Base-by-base conservation (phyloP, 2,888 invertebrate genomes). In the Sesamia inferens region DNA sequence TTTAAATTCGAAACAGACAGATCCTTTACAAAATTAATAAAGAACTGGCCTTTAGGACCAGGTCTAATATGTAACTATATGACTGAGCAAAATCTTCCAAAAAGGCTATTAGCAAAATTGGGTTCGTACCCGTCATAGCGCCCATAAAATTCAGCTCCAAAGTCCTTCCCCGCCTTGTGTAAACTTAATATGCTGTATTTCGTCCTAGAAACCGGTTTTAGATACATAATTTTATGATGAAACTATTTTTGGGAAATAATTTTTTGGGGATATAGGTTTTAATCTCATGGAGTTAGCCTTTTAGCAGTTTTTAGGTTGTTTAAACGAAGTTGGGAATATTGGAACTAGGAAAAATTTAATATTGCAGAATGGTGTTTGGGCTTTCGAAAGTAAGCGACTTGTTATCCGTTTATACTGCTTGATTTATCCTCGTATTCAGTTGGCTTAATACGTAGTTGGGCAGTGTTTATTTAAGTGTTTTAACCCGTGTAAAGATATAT, bases 101-200 rank as follows among this genome's bases (percentile, higher is more conserved):
- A 76, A 75, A 76, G 48, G 71, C 76, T 87, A 87, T 89, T 90
- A 88, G 71, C 83, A 74, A 88, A 88, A 88, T 90, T 87, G 85
- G 84, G 82, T 82, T 75, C 74, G 62, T 16, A 69, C 71, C 79
- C 85, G 76, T 71, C 66, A 75, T 65, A 74, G 67, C 58, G 55
- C 55, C 77, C 71, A 84, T 84, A 84, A 84, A 83, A 82, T 76
- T 69, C 71, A 39, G 59, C 59, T 54, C 63, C 16, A 59, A 61
- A 63, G 19, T 71, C 75, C 63, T 81, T 79, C 81, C 39, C 68
- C 69, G 24, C 57, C 62, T 73, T 69, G 58, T 74, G 71, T 71
- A 74, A 78, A 73, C 68, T 71, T 79, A 79, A 81, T 79, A 82
- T 61, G 68, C 79, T 80, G 73, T 70, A 58, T 79, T 80, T 80